Evolutionary conservation across 2,113 vertebrate species (phyloP).

Genomic region (Natator depressus): DNA sequence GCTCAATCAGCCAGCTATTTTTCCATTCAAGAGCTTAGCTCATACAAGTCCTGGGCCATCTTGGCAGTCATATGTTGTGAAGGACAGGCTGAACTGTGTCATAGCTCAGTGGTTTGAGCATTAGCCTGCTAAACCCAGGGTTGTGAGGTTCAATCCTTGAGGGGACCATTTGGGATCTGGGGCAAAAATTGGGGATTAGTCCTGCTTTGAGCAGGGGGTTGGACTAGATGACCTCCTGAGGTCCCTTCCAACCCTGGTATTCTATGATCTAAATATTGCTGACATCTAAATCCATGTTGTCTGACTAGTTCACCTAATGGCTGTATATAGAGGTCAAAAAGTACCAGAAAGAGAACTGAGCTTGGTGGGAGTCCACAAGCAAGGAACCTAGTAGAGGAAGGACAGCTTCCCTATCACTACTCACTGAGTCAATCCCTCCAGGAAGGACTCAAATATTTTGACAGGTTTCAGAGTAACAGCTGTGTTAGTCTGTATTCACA

Average conservation of each 20-base stretch:
- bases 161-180: too few relatives aligned
- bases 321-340: not conserved
- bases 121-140: too few relatives aligned
- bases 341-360: not conserved
- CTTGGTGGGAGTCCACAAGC: not conserved
- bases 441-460: not conserved
- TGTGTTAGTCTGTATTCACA: too few relatives aligned
- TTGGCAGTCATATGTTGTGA: not conserved
- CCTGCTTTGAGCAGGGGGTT: too few relatives aligned
- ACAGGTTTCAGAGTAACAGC: too few relatives aligned
- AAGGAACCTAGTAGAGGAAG: not conserved
- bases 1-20: not conserved
- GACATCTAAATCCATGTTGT: not conserved
- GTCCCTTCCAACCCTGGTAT: too few relatives aligned
- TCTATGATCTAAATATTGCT: not conserved
- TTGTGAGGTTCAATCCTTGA: too few relatives aligned
- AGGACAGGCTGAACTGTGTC: not conserved
- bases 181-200: too few relatives aligned
- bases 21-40: not conserved
- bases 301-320: not conserved
- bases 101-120: not conserved
- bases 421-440: not conserved
- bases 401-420: not conserved
- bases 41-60: not conserved
- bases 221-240: too few relatives aligned